Evolutionary conservation across 23 tunicate species (phyloP), one percentile per base, ranked within the genome.

Genomic region (Halocynthia aurantium): DNA sequence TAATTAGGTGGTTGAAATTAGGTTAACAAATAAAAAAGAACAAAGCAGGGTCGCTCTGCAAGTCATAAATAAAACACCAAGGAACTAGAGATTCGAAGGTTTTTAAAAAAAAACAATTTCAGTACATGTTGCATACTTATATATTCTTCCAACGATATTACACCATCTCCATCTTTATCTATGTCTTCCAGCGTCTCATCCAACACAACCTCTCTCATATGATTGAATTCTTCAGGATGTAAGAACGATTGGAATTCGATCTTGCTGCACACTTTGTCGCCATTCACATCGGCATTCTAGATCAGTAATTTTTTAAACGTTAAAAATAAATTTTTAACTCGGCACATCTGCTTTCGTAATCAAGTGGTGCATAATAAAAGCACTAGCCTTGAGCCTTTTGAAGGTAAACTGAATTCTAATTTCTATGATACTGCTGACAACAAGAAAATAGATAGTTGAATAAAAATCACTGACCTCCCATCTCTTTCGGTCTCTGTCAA

Each of bases 151-250:
- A 80, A 21, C 15, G 55, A 71, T 7, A 80, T 70, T 8, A 53
- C 53, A 10, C 98, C 98, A 53, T 93, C 98, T 11, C 81, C 69
- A 76, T 93, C 67, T 76, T 93, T 93, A 68, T 93, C 98, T 18
- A 93, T 87, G 60, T 93, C 98, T 22, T 88, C 84, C 62, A 93
- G 58, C 8, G 98, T 93, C 66, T 93, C 98, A 55, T 74, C 51
- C 7, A 85, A 58, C 13, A 93, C 98, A 21, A 84, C 51, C 21
- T 88, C 94, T 22, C 70, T 84, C 94, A 93, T 87, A 60, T 84
- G 88, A 10, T 50, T 63, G 71, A 61, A 84, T 55, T 93, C 98
- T 84, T 93, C 98, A 20, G 98, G 98, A 76, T 93, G 98, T 12
- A 88, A 63, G 31, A 74, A 74, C 13, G 78, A 20, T 54, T 51